Evolutionary conservation across 2,797 vertebrate species (phyloP), one percentile per base, ranked within the genome.

Genomic region (Tolypeutes matacus): DNA sequence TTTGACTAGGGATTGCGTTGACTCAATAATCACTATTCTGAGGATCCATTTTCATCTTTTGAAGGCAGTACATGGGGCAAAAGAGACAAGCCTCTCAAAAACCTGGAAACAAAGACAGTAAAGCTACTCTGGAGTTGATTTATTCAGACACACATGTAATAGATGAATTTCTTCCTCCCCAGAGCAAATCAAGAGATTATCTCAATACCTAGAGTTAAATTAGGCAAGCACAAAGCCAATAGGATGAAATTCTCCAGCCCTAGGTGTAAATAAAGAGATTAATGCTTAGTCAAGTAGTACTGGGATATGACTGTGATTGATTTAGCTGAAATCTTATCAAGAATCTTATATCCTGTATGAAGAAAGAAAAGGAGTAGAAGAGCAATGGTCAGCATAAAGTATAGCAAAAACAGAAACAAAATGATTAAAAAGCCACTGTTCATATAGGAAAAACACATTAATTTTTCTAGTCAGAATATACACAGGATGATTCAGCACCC

Each of bases 11-110:
- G 78, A 5, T 13, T 62, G 23, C n/a, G 36, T 25, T n/a, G 15
- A 60, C 25, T 70, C 51, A 62, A n/a, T 53, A 17, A 14, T 88
- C 51, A 56, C 15, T 58, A 29, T 92, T 85, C 56, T 56, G 60
- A 93, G 31, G 36, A 80, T 89, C 42, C 27, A 39, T 51, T n/a
- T 78, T 78, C 15, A 36, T 31, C 2, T 76, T 65, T 89, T 29
- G 56, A 91, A 89, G 39, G 60, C 69, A 95, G 49, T 95, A 86
- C 23, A 53, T 46, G 4, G 29, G 56, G 21, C 29, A 88, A 90
- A 62, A 84, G 46, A 86, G 56, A 83, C 21, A 77, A 62, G 8
- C 12, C 17, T 90, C 58, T 92, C 13, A 23, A 95, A 96, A 96
- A 36, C n/a, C 17, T 39, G 56, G 36, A 89, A 86, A 91, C 49